Evolutionary conservation across 2,797 vertebrate species (phyloP).

Genomic region (Corythornis leucogaster): DNA sequence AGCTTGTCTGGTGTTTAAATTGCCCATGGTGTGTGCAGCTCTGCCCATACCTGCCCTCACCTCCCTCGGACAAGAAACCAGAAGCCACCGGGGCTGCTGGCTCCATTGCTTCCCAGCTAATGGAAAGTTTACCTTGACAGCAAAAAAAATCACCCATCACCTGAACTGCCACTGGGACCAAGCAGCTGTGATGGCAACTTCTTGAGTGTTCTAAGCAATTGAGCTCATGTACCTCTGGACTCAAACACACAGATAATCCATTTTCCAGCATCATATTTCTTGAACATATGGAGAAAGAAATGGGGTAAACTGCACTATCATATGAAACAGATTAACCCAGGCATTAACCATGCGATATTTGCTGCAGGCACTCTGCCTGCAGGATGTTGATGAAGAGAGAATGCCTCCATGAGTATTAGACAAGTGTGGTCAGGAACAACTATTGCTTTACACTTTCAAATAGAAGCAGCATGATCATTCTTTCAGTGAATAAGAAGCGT

Average conservation of each 20-base stretch:
- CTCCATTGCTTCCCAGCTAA: no score
- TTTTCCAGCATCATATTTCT: background rate
- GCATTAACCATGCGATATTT: background rate
- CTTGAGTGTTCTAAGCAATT: no score
- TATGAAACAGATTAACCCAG: background rate
- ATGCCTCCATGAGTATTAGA: background rate
- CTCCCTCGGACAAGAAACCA: no score
- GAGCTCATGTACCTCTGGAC: background rate
- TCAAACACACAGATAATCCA: background rate
- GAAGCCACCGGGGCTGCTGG: no score
- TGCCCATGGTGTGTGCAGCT: no score
- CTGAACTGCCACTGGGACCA: no score
- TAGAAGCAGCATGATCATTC: fast-evolving
- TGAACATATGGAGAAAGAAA: background rate
- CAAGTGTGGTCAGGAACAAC: background rate
- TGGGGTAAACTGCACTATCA: background rate
- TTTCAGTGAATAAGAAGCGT: background rate
- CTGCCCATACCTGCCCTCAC: no score
- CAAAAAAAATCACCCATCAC: no score
- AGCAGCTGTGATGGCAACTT: no score
- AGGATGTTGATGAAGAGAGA: background rate
- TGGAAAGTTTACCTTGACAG: no score
- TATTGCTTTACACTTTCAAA: background rate
- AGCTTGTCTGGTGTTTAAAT: no score
- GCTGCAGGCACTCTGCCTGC: background rate